Evolutionary conservation across 2,888 invertebrate species (phyloP).

Genomic region (Oasisia sp.): DNA sequence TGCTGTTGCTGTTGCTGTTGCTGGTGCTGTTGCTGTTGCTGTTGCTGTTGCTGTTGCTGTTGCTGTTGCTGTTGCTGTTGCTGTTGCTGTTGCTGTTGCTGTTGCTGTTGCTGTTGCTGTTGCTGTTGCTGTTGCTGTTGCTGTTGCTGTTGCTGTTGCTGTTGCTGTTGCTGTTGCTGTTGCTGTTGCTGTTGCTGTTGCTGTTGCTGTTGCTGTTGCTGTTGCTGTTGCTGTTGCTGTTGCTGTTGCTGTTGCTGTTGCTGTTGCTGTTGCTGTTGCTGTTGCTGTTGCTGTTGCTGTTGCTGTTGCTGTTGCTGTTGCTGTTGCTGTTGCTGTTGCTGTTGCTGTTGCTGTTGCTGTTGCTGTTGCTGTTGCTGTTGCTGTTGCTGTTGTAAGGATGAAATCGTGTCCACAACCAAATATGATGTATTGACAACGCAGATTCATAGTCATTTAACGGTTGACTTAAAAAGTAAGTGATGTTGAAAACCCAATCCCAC

Average conservation of each 20-base stretch:
- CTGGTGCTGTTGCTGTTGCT: too few species aligned
- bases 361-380: slow-evolving; percentile 17
- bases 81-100: slow-evolving; percentile 39
- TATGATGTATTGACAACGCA: too few species aligned
- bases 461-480: too few species aligned
- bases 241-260: slow-evolving; percentile 26
- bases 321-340: slow-evolving; percentile 25
- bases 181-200: slow-evolving; percentile 51
- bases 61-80: slow-evolving; percentile 50
- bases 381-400: slow-evolving; percentile 21
- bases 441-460: too few species aligned
- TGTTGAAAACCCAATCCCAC: too few species aligned
- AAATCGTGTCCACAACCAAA: background rate
- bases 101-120: slow-evolving; percentile 37
- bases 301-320: slow-evolving; percentile 25
- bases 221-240: slow-evolving; percentile 49
- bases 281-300: slow-evolving; percentile 24
- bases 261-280: slow-evolving; percentile 25
- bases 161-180: slow-evolving; percentile 49
- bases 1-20: too few species aligned
- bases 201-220: slow-evolving; percentile 60
- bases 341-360: background rate
- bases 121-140: slow-evolving; percentile 46
- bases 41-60: too few species aligned
- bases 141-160: slow-evolving; percentile 45